Base-by-base conservation (phyloP, 2,888 invertebrate genomes). In the Hypsopygia costalis region DNA sequence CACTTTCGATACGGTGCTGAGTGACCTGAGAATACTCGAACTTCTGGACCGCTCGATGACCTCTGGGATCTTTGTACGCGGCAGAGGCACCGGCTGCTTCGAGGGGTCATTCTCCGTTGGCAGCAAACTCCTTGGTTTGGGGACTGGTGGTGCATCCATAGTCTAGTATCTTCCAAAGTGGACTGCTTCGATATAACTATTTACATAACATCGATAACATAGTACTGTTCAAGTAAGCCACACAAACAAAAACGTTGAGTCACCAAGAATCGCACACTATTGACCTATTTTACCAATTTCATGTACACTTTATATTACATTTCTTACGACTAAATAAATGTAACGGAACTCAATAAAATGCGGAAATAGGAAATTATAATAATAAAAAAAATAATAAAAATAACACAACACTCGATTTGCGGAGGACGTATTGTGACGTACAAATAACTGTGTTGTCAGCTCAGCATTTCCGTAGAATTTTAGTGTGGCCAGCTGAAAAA, bases 1-100 rank as follows among this genome's bases (percentile, higher is more conserved):
- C 25, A 91, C 63, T 65, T 90, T 91, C 0, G 91, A 91, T 11
- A 89, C 90, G 32, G 86, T 77, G 44, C 90, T 81, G 30, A 91
- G 77, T n/a, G 87, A 89, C 31, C 81, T 80, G 6, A 90, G 63
- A 46, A 89, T 72, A 56, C 81, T 87, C 1, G 86, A 76, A n/a
- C 89, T 78, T 21, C 77, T 59, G 4, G 76, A 70, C 38, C 71
- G 70, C 3, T 83, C 85, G 46, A 57, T 64, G 40, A 47, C 61
- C n/a, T 48, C 43, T 2, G 79, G 68, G 12, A 76, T 46, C 48
- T 74, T 80, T 21, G 80, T 83, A 41, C 91, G 82, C 20, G 91
- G 91, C 21, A 90, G 79, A 8, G 91, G 91, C 7, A 91, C 78
- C 1, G 91, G 91, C 39, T 75, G 82, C 50, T 89, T 87, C 1